Conservation (phyloP, 2,113 vertebrate species). For the Peromyscus polionotus region DNA sequence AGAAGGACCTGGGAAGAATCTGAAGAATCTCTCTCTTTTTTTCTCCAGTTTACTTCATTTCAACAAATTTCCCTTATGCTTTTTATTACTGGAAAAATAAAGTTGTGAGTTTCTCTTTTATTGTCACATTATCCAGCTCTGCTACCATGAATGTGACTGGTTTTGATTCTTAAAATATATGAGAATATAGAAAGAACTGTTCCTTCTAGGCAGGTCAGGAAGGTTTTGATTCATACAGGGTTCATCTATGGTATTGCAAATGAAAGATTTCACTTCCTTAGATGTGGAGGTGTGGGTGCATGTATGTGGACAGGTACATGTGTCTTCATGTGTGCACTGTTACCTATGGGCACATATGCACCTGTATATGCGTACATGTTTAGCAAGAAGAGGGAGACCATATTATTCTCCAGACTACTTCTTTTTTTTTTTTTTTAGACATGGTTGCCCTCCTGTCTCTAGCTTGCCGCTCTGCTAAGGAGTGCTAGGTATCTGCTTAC, state of each 20-base stretch:
- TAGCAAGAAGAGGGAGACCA: neutral
- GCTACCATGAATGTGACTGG: neutral
- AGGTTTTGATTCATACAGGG: neutral
- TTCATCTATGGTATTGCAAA: neutral
- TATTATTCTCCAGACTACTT: neutral
- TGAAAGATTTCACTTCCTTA: neutral
- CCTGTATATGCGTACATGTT: neutral
- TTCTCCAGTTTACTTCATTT: neutral
- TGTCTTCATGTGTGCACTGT: neutral
- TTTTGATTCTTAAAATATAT: neutral
- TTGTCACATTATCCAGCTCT: neutral
- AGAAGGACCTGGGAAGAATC: neutral
- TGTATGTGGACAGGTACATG: neutral
- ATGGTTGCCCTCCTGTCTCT: neutral
- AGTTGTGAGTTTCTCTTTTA: neutral
- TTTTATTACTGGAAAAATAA: neutral
- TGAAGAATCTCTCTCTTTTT: neutral
- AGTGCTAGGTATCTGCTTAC: neutral
- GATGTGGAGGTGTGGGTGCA: neutral
- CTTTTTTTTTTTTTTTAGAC: neutral
- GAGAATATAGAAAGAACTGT: too few species aligned
- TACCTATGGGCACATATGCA: neutral
- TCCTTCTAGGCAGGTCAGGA: too few species aligned
- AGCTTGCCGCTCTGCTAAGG: neutral
- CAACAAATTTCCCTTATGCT: neutral